Base-by-base conservation (phyloP, 2,797 vertebrate species). In the Bradypodion pumilum region DNA sequence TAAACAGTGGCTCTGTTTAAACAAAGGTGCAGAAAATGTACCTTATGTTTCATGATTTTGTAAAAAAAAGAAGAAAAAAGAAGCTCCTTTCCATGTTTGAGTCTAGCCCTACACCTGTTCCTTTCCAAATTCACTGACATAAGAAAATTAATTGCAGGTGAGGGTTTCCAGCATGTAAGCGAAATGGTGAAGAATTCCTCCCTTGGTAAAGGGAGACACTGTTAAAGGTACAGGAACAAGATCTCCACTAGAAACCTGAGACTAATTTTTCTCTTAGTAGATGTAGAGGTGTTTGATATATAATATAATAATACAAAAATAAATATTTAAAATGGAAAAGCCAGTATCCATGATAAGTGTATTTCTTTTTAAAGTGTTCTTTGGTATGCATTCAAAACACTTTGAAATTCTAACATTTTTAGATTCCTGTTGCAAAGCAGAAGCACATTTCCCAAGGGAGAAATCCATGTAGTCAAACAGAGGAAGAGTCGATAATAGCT, bases 371-470 rank as follows among this genome's bases (percentile, higher is more conserved):
- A 91, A 87, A 85, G 89, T 87, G 86, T 89, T 91, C 60, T 74
- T 81, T 86, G 69, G 81, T 80, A 91, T 81, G 85, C 88, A 88
- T 86, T 88, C 23, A 1, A 83, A 93, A 83, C 85, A 83, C 86
- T 91, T 81, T 42, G 60, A 90, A 93, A 92, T 85, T 91, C 81
- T 87, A 91, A 76, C 62, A 37, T 91, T 93, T 93, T 94, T 92
- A 93, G 91, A 91, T 91, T 94, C 90, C 91, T 91, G 74, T 87
- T 82, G 86, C 80, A 88, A 86, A 87, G 69, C 87, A 85, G 91
- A 91, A 92, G 85, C 74, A 91, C 82, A 92, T 87, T 85, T 87
- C 82, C 62, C 83, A 87, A 86, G 88, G 72, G 74, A 90, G 78
- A 56, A 82, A 37, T 72, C 87, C 80, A 82, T 13, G 0, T 87